Base-by-base conservation (phyloP, 2,888 invertebrate species). In the Acanthosepion esculentum region DNA sequence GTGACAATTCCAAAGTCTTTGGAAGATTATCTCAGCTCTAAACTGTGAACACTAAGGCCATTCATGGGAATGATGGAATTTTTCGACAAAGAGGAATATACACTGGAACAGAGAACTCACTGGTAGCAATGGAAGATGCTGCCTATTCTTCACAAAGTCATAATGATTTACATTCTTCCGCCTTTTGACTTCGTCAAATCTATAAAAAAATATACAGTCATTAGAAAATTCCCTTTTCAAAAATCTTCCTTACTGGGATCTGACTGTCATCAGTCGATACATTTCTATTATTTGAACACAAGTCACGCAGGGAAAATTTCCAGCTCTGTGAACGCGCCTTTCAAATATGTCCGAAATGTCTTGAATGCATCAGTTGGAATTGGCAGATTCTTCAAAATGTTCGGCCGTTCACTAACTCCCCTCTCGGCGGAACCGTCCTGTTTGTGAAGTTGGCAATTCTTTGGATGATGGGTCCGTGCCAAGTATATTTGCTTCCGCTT, bases 361-460 rank as follows among this genome's bases (percentile, higher is more conserved):
- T 78, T 78, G 15, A 78, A 78, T 33, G n/a, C 78, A 78, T 78
- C 78, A n/a, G 78, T n/a, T n/a, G 78, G 15, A 78, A 78, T 78
- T 78, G 78, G 78, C 78, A 78, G 78, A 12, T 78, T 78, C 78
- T n/a, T n/a, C n/a, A 78, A 78, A 78, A 23, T n/a, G n/a, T 10
- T 33, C 18, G 78, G 18, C n/a, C 15, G n/a, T 5, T 78, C 78
- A 33, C 78, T 78, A 78, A 15, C 33, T 78, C 15, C n/a, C n/a
- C n/a, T 78, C 78, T 78, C 78, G n/a, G n/a, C 18, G 10, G 78
- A 78, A 78, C n/a, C 33, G n/a, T 33, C 78, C 78, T 78, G 78
- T 78, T 78, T n/a, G n/a, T n/a, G 78, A 78, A 78, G 78, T 78
- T 78, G 78, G 78, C 78, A 78, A 78, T 78, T 78, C 78, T 78